A percentile compares a stretch with the other conserved stretches of the same genome.
These are phyloP conservation scores for Hydrolagus affinis DNA, from an alignment of 2,113 vertebrate species.

Conservation along the genomic window DNA sequence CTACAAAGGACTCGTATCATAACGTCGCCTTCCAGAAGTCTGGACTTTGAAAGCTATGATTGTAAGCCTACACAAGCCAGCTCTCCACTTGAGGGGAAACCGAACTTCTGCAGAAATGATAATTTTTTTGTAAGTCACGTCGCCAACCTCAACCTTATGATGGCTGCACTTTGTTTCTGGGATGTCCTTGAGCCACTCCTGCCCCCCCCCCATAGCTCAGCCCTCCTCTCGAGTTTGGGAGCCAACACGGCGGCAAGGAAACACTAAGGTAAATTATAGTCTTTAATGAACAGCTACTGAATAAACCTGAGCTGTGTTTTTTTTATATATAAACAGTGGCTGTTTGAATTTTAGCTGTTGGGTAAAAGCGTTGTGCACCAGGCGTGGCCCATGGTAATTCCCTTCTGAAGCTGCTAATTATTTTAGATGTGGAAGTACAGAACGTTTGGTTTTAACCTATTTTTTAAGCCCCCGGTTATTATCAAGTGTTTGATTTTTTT, in stretches of 20 bases:
- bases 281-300: conserved; percentile 19
- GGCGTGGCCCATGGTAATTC: not conserved
- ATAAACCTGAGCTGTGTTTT: conserved; percentile 11
- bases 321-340: conserved; percentile 1
- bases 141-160: not conserved
- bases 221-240: not conserved
- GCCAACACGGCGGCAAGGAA: not conserved
- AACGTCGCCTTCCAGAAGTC: conserved; percentile 4
- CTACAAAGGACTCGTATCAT: not conserved
- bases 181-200: conserved; percentile 7
- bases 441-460: not conserved
- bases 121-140: conserved; percentile 5
- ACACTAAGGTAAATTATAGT: not conserved
- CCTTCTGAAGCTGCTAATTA: conserved; percentile 8
- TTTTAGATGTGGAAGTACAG: not conserved
- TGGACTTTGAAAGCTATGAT: conserved; percentile 26
- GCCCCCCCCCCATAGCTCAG: not conserved
- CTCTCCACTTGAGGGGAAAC: not conserved
- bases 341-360: conserved; percentile 8
- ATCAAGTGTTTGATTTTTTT: not conserved
- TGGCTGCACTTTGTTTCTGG: conserved; percentile 9
- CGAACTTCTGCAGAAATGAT: conserved; percentile 19
- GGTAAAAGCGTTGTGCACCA: conserved; percentile 6
- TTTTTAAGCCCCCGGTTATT: not conserved
- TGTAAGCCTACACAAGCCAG: not conserved